These are phyloP conservation scores for Trypoxylon attenuatum DNA, from an alignment of 2,888 invertebrate species.

Conservation along the genomic window DNA sequence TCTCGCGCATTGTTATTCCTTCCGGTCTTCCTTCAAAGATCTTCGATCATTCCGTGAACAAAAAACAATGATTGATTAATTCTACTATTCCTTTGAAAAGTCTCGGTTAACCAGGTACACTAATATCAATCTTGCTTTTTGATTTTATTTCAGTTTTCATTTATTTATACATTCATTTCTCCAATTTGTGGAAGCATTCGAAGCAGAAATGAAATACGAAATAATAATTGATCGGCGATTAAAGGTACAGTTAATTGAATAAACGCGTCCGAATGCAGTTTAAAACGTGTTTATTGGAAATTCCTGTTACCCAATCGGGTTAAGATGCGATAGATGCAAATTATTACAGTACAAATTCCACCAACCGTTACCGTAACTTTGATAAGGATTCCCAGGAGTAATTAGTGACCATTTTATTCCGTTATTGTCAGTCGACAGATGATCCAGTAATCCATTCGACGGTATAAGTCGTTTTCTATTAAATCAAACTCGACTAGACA, in stretches of 20 bases:
- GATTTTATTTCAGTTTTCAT: too few species aligned
- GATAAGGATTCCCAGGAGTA: slow-evolving; percentile 1
- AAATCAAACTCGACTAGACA: background rate
- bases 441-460: background rate
- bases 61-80: too few species aligned
- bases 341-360: background rate
- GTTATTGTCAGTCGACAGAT: background rate
- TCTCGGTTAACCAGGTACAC: too few species aligned
- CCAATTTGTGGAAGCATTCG: too few species aligned
- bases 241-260: background rate
- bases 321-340: background rate
- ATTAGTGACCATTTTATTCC: slow-evolving; percentile 4
- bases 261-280: background rate
- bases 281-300: background rate
- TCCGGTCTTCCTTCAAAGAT: too few species aligned
- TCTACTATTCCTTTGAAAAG: too few species aligned
- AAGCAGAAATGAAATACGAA: too few species aligned
- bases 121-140: too few species aligned
- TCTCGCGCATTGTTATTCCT: too few species aligned
- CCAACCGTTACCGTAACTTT: background rate
- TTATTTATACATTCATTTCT: too few species aligned
- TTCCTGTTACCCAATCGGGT: background rate
- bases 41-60: too few species aligned
- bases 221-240: too few species aligned
- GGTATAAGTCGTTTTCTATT: background rate